A percentile compares a stretch with the other conserved stretches of the same genome.
These are phyloP conservation scores for Athetis lepigone DNA, from an alignment of 2,888 invertebrate genomes.

Conservation along the genomic window DNA sequence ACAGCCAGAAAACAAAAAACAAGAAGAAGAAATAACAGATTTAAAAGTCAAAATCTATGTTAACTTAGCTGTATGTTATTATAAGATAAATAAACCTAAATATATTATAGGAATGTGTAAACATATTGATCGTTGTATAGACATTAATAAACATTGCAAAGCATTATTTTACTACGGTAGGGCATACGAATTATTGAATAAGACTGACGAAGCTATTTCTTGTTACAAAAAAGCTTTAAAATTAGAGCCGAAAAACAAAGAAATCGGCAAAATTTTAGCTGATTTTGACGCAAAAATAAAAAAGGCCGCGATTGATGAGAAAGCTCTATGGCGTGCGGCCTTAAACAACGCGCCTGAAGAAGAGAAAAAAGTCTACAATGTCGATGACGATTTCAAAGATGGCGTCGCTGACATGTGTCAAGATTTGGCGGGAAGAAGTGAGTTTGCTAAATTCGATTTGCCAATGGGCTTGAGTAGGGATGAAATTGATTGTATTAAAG, in stretches of 20 bases:
- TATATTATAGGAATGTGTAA: conserved; percentile 81
- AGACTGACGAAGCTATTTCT: conserved; percentile 73
- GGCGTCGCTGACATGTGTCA: conserved; percentile 79
- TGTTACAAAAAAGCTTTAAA: conserved; percentile 83
- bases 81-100: conserved; percentile 80
- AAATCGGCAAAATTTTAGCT: conserved; percentile 78
- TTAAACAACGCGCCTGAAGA: conserved; percentile 68
- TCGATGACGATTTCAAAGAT: conserved; percentile 80
- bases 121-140: conserved; percentile 74
- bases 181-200: conserved; percentile 77
- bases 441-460: conserved; percentile 79
- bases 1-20: conserved; percentile 66
- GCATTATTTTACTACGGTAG: conserved; percentile 80
- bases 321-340: conserved; percentile 80
- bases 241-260: conserved; percentile 84
- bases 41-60: conserved; percentile 76
- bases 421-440: conserved; percentile 75
- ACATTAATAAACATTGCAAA: conserved; percentile 81
- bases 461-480: conserved; percentile 73
- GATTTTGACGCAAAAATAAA: conserved; percentile 74
- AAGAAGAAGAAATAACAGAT: conserved; percentile 73
- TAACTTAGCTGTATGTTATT: conserved; percentile 83
- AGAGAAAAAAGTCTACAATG: conserved; percentile 70
- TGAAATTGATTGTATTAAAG: conserved; percentile 78
- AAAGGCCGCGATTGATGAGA: conserved; percentile 70